Conservation (phyloP, 2,113 vertebrate genomes). For the Salvator merianae region DNA sequence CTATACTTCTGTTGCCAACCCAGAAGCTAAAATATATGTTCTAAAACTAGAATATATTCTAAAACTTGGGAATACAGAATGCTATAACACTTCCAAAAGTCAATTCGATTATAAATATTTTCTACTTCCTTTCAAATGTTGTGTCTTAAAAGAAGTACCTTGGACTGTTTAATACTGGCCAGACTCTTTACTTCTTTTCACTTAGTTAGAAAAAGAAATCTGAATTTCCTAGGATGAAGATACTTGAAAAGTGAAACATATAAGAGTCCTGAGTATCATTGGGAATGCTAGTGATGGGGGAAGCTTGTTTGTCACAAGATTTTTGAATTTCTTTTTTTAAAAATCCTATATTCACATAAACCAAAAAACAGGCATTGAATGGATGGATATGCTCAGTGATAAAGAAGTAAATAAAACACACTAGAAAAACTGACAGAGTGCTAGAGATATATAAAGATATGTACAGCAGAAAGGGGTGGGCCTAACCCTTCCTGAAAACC, state of each 20-base stretch:
- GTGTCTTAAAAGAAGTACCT: neutral
- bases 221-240: neutral
- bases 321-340: conserved; percentile 6
- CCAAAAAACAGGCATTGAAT: conserved; percentile 12
- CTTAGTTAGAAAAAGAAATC: neutral
- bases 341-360: conserved; percentile 18
- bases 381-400: neutral
- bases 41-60: neutral
- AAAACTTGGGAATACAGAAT: neutral
- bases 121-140: neutral
- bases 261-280: conserved; percentile 39
- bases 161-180: neutral
- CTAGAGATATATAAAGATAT: conserved; percentile 35
- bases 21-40: neutral
- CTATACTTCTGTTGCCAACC: neutral
- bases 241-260: neutral
- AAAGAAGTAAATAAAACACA: conserved; percentile 22
- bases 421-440: conserved; percentile 17
- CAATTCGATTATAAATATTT: neutral
- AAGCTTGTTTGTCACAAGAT: neutral
- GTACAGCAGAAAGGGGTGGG: conserved; percentile 8
- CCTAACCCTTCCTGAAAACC: neutral
- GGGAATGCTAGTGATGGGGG: conserved; percentile 31
- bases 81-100: neutral
- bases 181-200: neutral